phyloP scores from a whole-genome alignment of 2,113 vertebrate genomes.

The Chlorodrepanis virens region DNA sequence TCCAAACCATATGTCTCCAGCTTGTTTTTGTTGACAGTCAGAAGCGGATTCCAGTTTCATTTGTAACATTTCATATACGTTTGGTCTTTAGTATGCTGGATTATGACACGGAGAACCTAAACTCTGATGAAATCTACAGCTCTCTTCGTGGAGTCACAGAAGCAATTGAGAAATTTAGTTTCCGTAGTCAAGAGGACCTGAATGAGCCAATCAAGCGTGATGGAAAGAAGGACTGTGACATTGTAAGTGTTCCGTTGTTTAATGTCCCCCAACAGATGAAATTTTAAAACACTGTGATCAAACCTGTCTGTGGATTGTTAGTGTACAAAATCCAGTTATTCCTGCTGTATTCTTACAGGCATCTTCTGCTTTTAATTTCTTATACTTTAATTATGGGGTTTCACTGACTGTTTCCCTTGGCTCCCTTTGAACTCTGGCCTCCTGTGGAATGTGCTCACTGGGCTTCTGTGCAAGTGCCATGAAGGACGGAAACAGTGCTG shows the following conservation, averaged over 20 bases:
- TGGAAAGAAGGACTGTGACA: constrained; percentile 89
- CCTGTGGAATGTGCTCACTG: neutral
- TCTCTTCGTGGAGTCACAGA: constrained; percentile 96
- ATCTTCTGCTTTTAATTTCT: neutral
- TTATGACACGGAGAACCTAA: constrained; percentile 98
- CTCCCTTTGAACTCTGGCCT: neutral
- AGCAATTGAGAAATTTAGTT: constrained; percentile 98
- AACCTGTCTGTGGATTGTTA: neutral
- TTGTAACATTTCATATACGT: constrained; percentile 58
- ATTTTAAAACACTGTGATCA: neutral
- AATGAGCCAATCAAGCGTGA: constrained; percentile 93
- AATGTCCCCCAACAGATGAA: too few species aligned
- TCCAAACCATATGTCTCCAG: neutral
- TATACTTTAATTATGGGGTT: neutral
- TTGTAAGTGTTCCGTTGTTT: constrained; percentile 71
- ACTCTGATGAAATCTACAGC: constrained; percentile 99
- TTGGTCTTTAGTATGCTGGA: constrained; percentile 89
- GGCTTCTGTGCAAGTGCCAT: neutral
- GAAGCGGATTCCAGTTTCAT: neutral
- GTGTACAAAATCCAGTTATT: neutral
- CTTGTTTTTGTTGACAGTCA: constrained; percentile 2
- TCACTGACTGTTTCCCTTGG: neutral
- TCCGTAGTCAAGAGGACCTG: constrained; percentile 96
- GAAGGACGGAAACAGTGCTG: neutral
- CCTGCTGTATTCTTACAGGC: neutral